Evolutionary conservation across 2,797 vertebrate species (phyloP).

Genomic region (Neosilurus mollespiculum): DNA sequence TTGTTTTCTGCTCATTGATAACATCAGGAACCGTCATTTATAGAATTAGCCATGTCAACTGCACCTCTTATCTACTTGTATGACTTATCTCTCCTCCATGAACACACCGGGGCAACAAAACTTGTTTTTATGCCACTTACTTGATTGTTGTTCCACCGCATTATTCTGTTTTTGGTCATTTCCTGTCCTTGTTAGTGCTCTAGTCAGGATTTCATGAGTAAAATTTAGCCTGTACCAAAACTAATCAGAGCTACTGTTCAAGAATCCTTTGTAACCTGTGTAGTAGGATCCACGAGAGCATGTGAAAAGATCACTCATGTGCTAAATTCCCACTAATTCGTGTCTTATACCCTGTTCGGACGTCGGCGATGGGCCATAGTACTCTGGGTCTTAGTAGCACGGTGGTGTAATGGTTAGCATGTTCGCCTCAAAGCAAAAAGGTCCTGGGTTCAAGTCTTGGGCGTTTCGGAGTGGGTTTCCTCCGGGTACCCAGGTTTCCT

Average conservation of each 20-base stretch:
- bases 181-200: conserved; percentile 34
- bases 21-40: conserved; percentile 54
- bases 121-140: conserved; percentile 57
- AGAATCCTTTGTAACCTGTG: conserved; percentile 7
- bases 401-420: too few species aligned
- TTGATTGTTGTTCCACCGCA: conserved; percentile 62
- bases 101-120: conserved; percentile 55
- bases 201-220: conserved; percentile 18
- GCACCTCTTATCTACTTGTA: conserved; percentile 47
- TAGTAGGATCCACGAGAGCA: conserved; percentile 37
- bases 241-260: conserved; percentile 7
- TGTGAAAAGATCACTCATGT: conserved; percentile 57
- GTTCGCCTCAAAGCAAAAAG: too few species aligned
- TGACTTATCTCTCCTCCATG: conserved; percentile 53
- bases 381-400: conserved; percentile 10
- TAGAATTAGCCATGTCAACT: conserved; percentile 52
- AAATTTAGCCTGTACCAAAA: conserved; percentile 14
- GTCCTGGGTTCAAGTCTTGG: too few species aligned
- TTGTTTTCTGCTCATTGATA: conserved; percentile 33
- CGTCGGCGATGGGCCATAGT: conserved; percentile 6
- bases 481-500: too few species aligned
- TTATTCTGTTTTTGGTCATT: conserved; percentile 42
- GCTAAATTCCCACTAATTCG: conserved; percentile 33
- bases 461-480: too few species aligned
- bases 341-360: conserved; percentile 23